Evolutionary conservation across 2,113 vertebrate species (phyloP), one percentile per base, ranked within the genome.

Genomic region (Acinonyx jubatus): DNA sequence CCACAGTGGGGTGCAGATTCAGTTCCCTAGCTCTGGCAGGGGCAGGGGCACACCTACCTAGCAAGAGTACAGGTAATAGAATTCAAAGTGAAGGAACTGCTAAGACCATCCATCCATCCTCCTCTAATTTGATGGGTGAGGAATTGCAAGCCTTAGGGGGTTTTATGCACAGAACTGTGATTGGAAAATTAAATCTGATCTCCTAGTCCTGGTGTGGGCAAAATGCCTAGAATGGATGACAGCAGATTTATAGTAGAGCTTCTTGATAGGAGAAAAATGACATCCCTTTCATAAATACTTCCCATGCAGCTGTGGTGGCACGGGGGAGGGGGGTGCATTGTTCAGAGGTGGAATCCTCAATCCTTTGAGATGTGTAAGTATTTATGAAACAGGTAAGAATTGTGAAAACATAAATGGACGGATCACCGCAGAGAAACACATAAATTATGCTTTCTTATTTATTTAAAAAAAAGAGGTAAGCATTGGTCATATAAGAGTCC

Each of bases 121-220:
- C 74, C 36, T n/a, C 29, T 69, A 4, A 36, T 73, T 79, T 79
- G 89, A 50, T 41, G 11, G 81, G 9, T 92, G 45, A 92, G 4
- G 48, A 57, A 3, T 2, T 3, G 0, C 29, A 55, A 66, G 65
- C 16, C 31, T 23, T 55, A 27, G 29, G 66, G 81, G 61, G 33
- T 61, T 65, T 79, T 52, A 21, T 50, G 36, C 50, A 87, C 16
- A 61, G 55, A 74, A 45, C 74, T 69, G 90, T 71, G 68, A 81
- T 79, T 63, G 36, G 61, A 84, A 94, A 97, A 97, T 97, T 82
- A 96, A 96, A 94, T 96, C 91, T 91, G 93, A 94, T 95, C 89
- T 91, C 96, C 78, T 87, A 48, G 71, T 73, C 63, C 66, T 89
- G 21, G 27, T 84, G 52, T 94, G 96, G 93, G 94, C 95, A 95